These are phyloP conservation scores for Protobothrops flavoviridis DNA, from an alignment of 2,113 vertebrate species.

Conservation along the genomic window DNA sequence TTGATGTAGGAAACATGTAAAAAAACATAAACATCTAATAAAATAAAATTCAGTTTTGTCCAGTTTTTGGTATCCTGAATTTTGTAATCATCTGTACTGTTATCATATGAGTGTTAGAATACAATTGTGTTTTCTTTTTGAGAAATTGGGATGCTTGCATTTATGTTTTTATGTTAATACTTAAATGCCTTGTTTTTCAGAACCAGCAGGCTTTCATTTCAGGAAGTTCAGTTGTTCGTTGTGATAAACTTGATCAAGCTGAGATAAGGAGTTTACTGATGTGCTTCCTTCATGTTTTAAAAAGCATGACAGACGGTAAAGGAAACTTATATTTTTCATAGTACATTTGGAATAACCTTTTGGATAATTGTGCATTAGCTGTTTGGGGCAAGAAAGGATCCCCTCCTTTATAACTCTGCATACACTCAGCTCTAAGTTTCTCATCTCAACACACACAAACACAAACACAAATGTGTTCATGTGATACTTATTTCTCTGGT, in stretches of 20 bases:
- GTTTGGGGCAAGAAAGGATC: background rate
- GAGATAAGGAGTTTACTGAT: conserved; percentile 96
- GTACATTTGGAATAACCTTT: background rate
- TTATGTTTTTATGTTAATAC: conserved; percentile 6
- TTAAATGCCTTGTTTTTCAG: conserved; percentile 65
- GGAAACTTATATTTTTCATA: background rate
- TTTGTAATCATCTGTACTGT: conserved; percentile 39
- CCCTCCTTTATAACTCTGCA: background rate
- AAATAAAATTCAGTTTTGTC: conserved; percentile 36
- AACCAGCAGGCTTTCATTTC: conserved; percentile 78
- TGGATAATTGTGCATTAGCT: background rate
- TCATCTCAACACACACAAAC: background rate
- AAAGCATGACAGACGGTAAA: conserved; percentile 98
- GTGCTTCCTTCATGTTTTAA: conserved; percentile 95
- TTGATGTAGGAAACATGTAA: background rate
- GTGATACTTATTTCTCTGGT: background rate
- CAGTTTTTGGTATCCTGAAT: background rate
- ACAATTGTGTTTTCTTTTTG: conserved; percentile 4
- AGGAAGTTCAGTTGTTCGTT: conserved; percentile 86
- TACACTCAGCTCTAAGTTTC: background rate
- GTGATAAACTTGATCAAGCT: conserved; percentile 93
- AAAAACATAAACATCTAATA: background rate
- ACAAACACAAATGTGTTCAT: background rate
- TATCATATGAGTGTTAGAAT: background rate
- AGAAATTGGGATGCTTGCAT: conserved; percentile 30